A percentile compares a stretch with the other conserved stretches of the same genome.
Evolutionary conservation across 2,888 invertebrate genomes (phyloP).

Genomic region (Tachina fera): DNA sequence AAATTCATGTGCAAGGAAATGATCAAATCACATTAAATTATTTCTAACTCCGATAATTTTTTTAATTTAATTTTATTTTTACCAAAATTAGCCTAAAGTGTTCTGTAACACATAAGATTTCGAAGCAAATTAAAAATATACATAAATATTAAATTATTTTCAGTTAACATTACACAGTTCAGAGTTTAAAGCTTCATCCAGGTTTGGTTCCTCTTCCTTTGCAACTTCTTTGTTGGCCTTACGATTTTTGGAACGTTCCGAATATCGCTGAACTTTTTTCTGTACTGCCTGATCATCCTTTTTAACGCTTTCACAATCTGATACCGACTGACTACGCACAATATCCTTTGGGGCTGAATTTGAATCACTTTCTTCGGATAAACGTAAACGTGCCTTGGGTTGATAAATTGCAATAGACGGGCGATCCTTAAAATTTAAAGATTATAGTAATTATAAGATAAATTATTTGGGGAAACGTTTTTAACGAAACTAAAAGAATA

Average conservation of each 20-base stretch:
- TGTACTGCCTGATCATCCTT: slow-evolving; percentile 73
- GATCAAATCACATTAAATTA: too few relatives aligned
- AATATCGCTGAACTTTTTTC: slow-evolving; percentile 78
- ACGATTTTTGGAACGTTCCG: slow-evolving; percentile 74
- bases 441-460: not conserved
- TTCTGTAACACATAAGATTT: too few relatives aligned
- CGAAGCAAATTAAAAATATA: not conserved
- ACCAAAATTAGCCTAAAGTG: too few relatives aligned
- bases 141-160: slow-evolving; percentile 9
- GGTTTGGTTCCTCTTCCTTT: slow-evolving; percentile 29
- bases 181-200: not conserved
- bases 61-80: too few relatives aligned
- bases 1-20: too few relatives aligned
- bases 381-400: slow-evolving; percentile 84
- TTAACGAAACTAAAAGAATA: too few relatives aligned
- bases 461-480: too few relatives aligned
- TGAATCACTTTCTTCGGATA: slow-evolving; percentile 77
- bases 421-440: slow-evolving; percentile 86
- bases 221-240: slow-evolving; percentile 35
- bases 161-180: slow-evolving; percentile 33
- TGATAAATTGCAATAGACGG: slow-evolving; percentile 95
- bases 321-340: slow-evolving; percentile 74
- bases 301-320: slow-evolving; percentile 76
- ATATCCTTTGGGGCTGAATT: slow-evolving; percentile 70
- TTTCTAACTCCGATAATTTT: too few relatives aligned